These are phyloP conservation scores for Macrochelys suwanniensis DNA, from an alignment of 2,797 vertebrate species.

Conservation along the genomic window DNA sequence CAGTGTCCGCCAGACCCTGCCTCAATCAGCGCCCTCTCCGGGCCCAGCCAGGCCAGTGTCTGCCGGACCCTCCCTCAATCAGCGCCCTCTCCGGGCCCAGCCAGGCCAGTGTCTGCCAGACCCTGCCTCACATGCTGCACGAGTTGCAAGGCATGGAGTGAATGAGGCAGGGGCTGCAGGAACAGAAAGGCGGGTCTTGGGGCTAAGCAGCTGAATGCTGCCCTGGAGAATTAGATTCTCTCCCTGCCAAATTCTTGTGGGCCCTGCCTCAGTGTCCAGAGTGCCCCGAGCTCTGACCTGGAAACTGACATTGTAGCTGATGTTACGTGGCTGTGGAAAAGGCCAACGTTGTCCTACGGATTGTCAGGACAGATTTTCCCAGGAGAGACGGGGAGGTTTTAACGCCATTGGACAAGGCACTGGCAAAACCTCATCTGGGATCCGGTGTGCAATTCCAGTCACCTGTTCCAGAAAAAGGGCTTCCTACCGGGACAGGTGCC, in stretches of 20 bases:
- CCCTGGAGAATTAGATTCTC: background rate
- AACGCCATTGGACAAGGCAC: background rate
- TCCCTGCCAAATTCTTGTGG: background rate
- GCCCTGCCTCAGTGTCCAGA: background rate
- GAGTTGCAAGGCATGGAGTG: background rate
- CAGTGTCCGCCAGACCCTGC: no score
- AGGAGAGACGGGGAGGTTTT: background rate
- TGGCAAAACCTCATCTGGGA: background rate
- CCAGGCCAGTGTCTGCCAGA: no score
- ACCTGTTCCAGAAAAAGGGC: background rate
- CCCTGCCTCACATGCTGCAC: background rate
- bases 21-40: no score
- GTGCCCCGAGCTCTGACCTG: no score
- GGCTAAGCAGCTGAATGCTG: no score
- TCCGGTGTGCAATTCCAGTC: background rate
- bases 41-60: background rate
- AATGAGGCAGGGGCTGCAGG: background rate
- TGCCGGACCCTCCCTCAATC: background rate
- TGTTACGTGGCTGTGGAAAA: background rate
- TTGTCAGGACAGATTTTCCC: background rate
- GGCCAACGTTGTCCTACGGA: fast-evolving
- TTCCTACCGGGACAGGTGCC: background rate
- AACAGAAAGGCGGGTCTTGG: background rate
- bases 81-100: background rate
- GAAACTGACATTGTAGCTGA: background rate